Percentiles rank a stretch among this genome's conserved stretches.
Evolutionary conservation across 2,113 vertebrate species (phyloP).

Genomic region (Rhagologus leucostigma): DNA sequence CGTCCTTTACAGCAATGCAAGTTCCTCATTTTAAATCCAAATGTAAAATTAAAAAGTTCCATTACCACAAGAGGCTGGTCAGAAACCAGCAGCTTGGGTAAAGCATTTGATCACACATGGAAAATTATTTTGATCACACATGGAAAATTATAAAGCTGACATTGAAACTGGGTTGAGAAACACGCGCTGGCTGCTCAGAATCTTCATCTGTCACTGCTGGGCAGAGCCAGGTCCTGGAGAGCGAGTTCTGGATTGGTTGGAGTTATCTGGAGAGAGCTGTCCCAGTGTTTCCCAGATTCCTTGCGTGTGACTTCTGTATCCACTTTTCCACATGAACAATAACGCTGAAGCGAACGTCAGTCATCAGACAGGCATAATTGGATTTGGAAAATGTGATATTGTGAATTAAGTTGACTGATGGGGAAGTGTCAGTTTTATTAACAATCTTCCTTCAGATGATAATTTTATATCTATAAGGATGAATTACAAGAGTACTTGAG

Average conservation of each 20-base stretch:
- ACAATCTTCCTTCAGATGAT: slow-evolving; percentile 55
- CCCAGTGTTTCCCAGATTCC: background rate
- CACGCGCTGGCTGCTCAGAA: accelerated
- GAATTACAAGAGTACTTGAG: slow-evolving; percentile 52
- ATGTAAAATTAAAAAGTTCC: background rate
- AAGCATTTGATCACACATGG: accelerated
- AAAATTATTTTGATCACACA: accelerated
- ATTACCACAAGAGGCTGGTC: background rate
- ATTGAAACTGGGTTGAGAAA: background rate
- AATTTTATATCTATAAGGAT: slow-evolving; percentile 47
- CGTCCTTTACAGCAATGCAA: background rate
- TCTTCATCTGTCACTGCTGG: background rate
- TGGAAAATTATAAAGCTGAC: background rate
- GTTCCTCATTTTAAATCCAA: background rate
- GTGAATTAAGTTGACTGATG: slow-evolving; percentile 69
- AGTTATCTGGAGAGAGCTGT: background rate
- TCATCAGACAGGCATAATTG: slow-evolving; percentile 54
- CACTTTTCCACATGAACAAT: slow-evolving; percentile 20
- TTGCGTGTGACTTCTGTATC: background rate
- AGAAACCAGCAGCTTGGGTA: background rate
- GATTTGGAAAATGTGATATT: slow-evolving; percentile 47
- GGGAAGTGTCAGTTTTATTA: slow-evolving; percentile 63
- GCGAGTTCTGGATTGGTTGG: background rate
- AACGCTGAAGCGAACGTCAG: background rate
- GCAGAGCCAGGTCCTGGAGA: background rate